Evolutionary conservation across 2,797 vertebrate genomes (phyloP).

Genomic region (Esox lucius): DNA sequence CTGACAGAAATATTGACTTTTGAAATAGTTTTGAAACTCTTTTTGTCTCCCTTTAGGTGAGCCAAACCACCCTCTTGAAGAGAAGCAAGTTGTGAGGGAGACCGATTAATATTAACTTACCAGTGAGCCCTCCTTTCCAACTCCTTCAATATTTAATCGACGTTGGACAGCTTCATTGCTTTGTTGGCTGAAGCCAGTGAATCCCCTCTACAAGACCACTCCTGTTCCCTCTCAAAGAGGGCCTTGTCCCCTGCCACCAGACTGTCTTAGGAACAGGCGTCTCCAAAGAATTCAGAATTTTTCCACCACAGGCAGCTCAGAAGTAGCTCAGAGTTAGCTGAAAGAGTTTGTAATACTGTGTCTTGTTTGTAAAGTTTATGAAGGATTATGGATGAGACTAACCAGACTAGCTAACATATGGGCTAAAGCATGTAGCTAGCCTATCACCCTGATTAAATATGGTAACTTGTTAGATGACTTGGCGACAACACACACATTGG

Average conservation of each 20-base stretch:
- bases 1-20: not conserved
- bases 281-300: constrained; percentile 70
- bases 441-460: constrained; percentile 9
- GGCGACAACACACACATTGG: constrained; percentile 27
- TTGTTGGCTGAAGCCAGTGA: constrained; percentile 66
- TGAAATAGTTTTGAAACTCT: not conserved
- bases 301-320: constrained; percentile 56
- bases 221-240: constrained; percentile 81
- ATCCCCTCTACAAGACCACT: constrained; percentile 77
- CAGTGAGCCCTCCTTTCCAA: constrained; percentile 76
- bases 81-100: constrained; percentile 52
- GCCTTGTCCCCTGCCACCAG: constrained; percentile 77
- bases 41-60: constrained; percentile 50
- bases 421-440: constrained; percentile 28
- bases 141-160: constrained; percentile 81
- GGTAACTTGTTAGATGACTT: constrained; percentile 26
- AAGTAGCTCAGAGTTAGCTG: constrained; percentile 45
- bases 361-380: constrained; percentile 26
- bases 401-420: constrained; percentile 41
- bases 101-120: constrained; percentile 83
- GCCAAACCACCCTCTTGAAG: constrained; percentile 54
- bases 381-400: constrained; percentile 45
- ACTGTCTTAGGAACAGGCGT: constrained; percentile 75
- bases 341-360: constrained; percentile 36
- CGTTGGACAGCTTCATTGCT: constrained; percentile 77